Evolutionary conservation across 2,797 vertebrate genomes (phyloP), one percentile per base, ranked within the genome.

Genomic region (Anguilla megastoma): DNA sequence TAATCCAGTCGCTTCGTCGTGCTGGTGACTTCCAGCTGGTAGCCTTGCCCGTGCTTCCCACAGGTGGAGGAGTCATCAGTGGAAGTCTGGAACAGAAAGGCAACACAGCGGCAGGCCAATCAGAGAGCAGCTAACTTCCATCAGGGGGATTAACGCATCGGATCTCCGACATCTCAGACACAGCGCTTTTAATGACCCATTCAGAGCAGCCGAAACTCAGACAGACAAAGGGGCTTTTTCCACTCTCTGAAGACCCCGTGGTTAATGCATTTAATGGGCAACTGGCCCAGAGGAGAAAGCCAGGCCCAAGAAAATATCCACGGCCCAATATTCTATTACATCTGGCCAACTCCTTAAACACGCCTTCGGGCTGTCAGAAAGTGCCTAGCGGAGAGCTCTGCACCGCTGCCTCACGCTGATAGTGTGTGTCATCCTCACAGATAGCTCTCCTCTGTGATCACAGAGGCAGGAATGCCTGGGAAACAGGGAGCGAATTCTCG

Each of bases 1-100:
- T 97, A 97, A 94, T 99, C 98, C 87, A 99, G 93, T 1, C 98
- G 95, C n/a, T 96, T 96, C 89, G 98, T 94, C 87, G 97, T 96
- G 89, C 96, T 97, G 0, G 97, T 97, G 90, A 98, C 97, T 95
- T 99, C 97, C 21, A 99, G 95, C 24, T 97, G 97, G 92, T 98
- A 98, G 84, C 97, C 96, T 90, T 97, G 97, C 89, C 96, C 97
- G 30, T 97, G 97, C 0, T 93, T 96, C 92, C 97, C 97, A 88
- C 98, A 99, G 92, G 94, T 95, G 0, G 95, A 95, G 18, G 95
- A 94, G 89, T 98, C 98, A 86, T 97, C 97, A 30, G 96, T 95
- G 36, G 97, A 97, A 85, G 93, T 98, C 98, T 99, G 95, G 89
- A 95, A 92, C 92, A 91, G 93, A 95, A 94, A 88, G 8, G 88